These are phyloP conservation scores for Coremacera marginata DNA, from an alignment of 2,888 invertebrate genomes.

Conservation along the genomic window DNA sequence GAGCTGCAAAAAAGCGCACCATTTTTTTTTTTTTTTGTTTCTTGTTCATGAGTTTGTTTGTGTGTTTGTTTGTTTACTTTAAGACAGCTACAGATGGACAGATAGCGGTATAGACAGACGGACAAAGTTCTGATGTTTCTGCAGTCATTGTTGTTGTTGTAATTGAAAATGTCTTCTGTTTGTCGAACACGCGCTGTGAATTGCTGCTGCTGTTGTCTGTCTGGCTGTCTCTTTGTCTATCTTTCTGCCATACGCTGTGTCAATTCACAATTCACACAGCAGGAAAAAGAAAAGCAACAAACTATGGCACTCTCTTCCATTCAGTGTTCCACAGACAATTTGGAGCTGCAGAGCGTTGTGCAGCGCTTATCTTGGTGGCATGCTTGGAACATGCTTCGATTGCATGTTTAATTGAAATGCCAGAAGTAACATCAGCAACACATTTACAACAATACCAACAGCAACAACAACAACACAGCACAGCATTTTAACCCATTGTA, in stretches of 20 bases:
- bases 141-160: too few species aligned
- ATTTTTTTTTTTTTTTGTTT: neutral
- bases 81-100: neutral
- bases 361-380: conserved; percentile 26
- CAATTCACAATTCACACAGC: neutral
- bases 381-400: conserved; percentile 23
- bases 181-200: neutral
- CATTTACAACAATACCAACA: conserved; percentile 11
- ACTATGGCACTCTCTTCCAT: neutral
- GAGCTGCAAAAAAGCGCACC: neutral
- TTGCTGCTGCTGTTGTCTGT: neutral
- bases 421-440: conserved; percentile 5
- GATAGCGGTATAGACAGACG: conserved; percentile 3
- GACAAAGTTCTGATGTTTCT: neutral
- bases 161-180: neutral
- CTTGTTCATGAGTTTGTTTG: too few species aligned
- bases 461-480: conserved; percentile 11
- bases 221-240: neutral
- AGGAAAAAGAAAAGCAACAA: neutral
- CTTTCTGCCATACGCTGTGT: neutral
- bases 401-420: conserved; percentile 39
- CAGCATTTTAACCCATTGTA: neutral
- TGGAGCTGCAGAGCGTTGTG: neutral
- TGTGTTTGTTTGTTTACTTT: neutral
- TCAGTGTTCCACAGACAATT: neutral